Base-by-base conservation (phyloP, 30 jellyfish, hydroid and myxozoan species). In the Aurelia coerulea region DNA sequence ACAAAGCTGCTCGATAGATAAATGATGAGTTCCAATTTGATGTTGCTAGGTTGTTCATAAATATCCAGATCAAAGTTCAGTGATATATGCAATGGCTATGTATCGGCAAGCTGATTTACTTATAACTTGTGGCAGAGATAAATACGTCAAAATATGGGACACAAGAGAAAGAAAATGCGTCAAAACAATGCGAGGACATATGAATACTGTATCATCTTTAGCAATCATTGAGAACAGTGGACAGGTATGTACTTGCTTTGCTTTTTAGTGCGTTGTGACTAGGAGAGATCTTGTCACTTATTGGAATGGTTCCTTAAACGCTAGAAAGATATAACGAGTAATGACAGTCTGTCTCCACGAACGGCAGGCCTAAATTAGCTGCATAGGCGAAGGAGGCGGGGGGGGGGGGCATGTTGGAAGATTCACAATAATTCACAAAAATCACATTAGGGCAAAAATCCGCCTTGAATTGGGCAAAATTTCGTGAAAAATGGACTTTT, bases 81-180 rank as follows among this genome's bases (percentile, higher is more conserved):
- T 95, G 62, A 90, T 89, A 35, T 95, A 95, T 76, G 97, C 87
- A 17, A 78, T 90, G 96, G 87, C 87, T 9, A 85, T 90, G 82
- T 86, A 95, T 86, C 90, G 76, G 3, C 99, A 88, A 39, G 74
- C 96, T 2, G 93, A 89, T 3, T 81, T 95, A 13, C 84, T 95
- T 9, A 88, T 95, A 34, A 80, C 97, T 5, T 90, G 97, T 78
- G 99, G 97, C 15, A 69, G 99, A 72, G 99, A 95, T 60, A 95
- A 95, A 69, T 91, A 71, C 75, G 88, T 95, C 50, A 95, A 90
- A 72, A 64, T 95, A 32, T 90, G 94, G 93, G 99, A 95, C 85
- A 85, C 93, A 16, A 66, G 99, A 63, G 87, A 92, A 49, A 73
- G 81, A 76, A 95, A 95, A 71, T 74, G 97, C 56, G 71, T 95